Base-by-base conservation (phyloP, 2,888 invertebrate genomes). In the Cartodere bifasciata region DNA sequence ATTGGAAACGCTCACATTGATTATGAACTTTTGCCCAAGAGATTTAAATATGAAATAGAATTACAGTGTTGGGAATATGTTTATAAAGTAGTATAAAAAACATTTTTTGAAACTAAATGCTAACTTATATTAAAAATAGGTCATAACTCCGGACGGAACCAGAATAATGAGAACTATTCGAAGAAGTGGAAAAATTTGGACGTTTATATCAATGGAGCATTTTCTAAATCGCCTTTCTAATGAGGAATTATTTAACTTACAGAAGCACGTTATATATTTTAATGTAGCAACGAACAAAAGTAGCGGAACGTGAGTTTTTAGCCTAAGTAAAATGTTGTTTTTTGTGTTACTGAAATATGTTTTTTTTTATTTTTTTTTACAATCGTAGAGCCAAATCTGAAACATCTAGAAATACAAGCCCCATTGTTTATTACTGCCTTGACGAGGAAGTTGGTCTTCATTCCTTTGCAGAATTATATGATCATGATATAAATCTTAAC, bases 11-110 rank as follows among this genome's bases (percentile, higher is more conserved):
- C 40, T 2, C 45, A 41, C 29, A 42, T 49, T 22, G 44, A 43
- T 14, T 49, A 49, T 31, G 43, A 47, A 23, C 27, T 49, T 21
- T 15, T 48, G 16, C 44, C 44, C 6, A 36, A 35, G 12, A 45
- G 41, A 29, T 36, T 30, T 13, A 45, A 42, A 31, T 47, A 44
- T 29, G 35, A 41, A 7, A 20, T 49, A 14, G 47, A 48, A 15
- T 38, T 48, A 14, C 23, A 45, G 11, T 49, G 49, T 38, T 49
- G 47, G 46, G 37, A 36, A 4, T 38, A 40, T 7, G 31, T 45
- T 13, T 46, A 42, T 4, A 49, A 46, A 35, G 44, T 43, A 21
- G 12, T 12, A 12, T 20, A 31, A 9, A 23, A 11, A 23, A 23
- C 23, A 23, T 17, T 7, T 17, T 17, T 17, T n/a, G n/a, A 7